Conservation (phyloP, 2,113 vertebrate genomes). For the Mobula hypostoma region DNA sequence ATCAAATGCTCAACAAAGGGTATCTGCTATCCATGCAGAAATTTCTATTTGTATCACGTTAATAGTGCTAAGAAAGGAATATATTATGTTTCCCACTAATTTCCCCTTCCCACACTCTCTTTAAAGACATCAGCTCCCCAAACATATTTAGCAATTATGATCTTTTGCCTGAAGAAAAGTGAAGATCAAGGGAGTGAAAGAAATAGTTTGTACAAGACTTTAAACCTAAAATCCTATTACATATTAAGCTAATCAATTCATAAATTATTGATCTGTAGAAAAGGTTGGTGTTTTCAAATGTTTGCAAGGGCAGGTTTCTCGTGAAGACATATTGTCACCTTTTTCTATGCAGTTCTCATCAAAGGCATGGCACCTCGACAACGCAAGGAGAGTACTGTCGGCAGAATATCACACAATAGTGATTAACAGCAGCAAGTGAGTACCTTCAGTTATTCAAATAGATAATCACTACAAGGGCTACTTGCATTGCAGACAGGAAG, state of each 20-base stretch:
- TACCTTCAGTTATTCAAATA: constrained; percentile 1
- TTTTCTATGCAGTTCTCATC: constrained; percentile 1
- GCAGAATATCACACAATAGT: background rate
- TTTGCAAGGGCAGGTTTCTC: background rate
- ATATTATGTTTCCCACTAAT: background rate
- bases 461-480: background rate
- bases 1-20: no score
- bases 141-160: background rate
- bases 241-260: background rate
- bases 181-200: background rate
- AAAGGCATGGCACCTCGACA: background rate
- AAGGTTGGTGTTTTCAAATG: background rate
- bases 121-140: background rate
- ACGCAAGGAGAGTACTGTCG: background rate
- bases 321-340: background rate
- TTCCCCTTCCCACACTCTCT: background rate
- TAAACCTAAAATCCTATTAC: background rate
- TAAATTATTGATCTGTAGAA: background rate
- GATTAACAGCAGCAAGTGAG: background rate
- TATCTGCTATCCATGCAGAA: no score
- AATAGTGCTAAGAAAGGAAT: background rate
- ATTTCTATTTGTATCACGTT: no score
- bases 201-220: background rate
- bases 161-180: background rate
- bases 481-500: constrained; percentile 8